These are phyloP conservation scores for Bimastos eiseni DNA, from an alignment of 2,888 invertebrate species.

Conservation along the genomic window DNA sequence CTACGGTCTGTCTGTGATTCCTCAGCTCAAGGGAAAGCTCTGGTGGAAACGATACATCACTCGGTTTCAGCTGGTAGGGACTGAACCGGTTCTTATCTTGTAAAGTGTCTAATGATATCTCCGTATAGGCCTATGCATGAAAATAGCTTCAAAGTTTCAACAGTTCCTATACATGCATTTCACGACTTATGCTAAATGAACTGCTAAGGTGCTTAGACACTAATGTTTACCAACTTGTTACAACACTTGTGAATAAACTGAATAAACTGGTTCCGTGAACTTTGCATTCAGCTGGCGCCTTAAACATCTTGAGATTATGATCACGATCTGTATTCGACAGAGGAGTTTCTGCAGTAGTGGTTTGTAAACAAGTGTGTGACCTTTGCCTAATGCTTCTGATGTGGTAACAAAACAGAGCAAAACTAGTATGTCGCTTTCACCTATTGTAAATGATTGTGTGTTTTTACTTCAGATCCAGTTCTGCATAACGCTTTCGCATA, in stretches of 20 bases:
- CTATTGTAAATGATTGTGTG: background rate
- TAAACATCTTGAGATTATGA: background rate
- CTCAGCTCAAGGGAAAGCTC: conserved; percentile 74
- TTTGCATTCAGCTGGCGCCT: too few relatives aligned
- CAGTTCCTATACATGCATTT: background rate
- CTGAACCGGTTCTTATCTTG: background rate
- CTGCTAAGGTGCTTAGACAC: background rate
- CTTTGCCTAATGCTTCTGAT: background rate
- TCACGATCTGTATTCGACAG: background rate
- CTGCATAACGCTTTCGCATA: conserved; percentile 80
- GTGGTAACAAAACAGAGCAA: background rate
- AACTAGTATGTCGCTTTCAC: background rate
- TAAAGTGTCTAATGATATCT: background rate
- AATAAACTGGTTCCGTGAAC: too few relatives aligned
- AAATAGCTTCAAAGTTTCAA: background rate
- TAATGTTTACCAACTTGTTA: background rate
- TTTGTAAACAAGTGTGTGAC: background rate
- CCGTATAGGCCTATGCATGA: too few relatives aligned
- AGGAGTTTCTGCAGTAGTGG: background rate
- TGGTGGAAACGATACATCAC: conserved; percentile 97
- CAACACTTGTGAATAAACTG: background rate
- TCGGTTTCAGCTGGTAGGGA: conserved; percentile 79
- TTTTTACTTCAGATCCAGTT: conserved; percentile 75
- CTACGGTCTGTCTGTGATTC: conserved; percentile 84
- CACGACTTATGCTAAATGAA: background rate